Evolutionary conservation across 2,797 vertebrate genomes (phyloP).

Genomic region (Coendou prehensilis): DNA sequence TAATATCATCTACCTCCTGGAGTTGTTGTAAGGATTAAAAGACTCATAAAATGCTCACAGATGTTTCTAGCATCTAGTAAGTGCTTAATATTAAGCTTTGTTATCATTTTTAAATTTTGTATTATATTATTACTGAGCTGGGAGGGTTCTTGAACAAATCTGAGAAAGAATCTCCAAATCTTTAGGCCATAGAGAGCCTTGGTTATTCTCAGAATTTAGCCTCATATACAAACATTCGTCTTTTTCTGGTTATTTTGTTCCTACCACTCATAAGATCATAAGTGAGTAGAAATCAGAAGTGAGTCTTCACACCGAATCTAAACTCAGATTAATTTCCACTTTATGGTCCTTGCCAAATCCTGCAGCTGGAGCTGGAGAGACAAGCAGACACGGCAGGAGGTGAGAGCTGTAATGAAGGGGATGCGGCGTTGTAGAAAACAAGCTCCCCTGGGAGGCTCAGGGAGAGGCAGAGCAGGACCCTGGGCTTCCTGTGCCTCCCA

Average conservation of each 20-base stretch:
- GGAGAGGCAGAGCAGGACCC: not conserved
- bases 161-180: not conserved
- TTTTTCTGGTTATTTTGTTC: not conserved
- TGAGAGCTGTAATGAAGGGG: not conserved
- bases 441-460: not conserved
- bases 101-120: not conserved
- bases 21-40: not conserved
- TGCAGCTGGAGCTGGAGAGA: not conserved
- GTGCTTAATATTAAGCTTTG: not conserved
- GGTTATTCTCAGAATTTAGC: not conserved
- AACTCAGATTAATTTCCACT: slow-evolving; percentile 50
- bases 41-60: not conserved
- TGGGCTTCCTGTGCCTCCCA: not conserved
- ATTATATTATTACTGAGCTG: not conserved
- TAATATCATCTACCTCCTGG: not conserved
- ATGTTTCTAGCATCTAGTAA: not conserved
- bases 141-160: not conserved
- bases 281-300: slow-evolving; percentile 17
- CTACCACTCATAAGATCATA: not conserved
- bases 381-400: not conserved
- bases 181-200: not conserved
- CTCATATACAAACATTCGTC: not conserved
- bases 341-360: slow-evolving; percentile 12
- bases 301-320: not conserved
- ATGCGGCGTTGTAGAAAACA: not conserved